Conservation (phyloP, 2,888 invertebrate species). For the Catocala fraxini region DNA sequence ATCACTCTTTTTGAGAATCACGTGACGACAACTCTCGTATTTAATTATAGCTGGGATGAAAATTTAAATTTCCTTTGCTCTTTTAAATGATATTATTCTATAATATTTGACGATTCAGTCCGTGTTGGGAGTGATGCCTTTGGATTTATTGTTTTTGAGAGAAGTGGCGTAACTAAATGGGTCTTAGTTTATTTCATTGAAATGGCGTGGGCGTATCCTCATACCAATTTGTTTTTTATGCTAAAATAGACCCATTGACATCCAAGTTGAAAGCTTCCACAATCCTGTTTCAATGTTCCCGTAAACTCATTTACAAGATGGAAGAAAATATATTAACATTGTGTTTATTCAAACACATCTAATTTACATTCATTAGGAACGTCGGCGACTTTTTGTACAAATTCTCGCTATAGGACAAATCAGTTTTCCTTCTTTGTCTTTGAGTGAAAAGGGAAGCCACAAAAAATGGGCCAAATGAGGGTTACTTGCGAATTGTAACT, state of each 20-base stretch:
- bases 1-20: constrained; percentile 51
- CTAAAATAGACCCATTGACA: constrained; percentile 4
- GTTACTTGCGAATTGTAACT: neutral
- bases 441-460: neutral
- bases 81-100: no score
- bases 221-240: neutral
- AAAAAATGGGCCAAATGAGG: constrained; percentile 1
- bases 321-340: neutral
- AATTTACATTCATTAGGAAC: neutral
- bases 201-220: neutral
- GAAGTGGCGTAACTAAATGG: neutral
- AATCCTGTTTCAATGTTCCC: neutral
- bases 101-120: no score
- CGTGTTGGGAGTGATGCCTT: no score
- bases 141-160: no score
- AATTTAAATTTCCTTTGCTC: neutral
- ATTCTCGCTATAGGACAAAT: constrained; percentile 1
- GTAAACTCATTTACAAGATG: neutral
- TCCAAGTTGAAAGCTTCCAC: neutral
- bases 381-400: neutral
- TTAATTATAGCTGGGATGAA: constrained; percentile 15
- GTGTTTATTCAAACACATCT: constrained; percentile 2
- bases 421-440: constrained; percentile 1
- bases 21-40: constrained; percentile 19
- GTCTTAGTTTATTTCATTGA: neutral